phyloP scores from a whole-genome alignment of 2,797 vertebrate genomes.

The Chaunax sp. region DNA sequence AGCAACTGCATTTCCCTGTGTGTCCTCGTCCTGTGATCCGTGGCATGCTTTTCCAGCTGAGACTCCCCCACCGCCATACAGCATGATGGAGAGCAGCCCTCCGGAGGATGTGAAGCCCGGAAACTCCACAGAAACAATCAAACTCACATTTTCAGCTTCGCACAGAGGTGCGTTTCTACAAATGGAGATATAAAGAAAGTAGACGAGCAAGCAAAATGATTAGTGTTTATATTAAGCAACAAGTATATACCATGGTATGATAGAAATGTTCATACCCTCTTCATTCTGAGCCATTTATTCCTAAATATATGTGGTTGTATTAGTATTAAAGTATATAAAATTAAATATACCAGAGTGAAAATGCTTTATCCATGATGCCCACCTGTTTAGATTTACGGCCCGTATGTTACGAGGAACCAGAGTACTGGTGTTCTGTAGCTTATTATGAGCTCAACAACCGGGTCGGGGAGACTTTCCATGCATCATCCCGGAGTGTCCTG shows the following conservation, averaged over 20 bases:
- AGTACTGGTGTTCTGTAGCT: constrained; percentile 97
- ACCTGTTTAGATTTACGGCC: constrained; percentile 88
- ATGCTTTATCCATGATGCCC: background rate
- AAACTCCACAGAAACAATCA: constrained; percentile 83
- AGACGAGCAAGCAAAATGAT: background rate
- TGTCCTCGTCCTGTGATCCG: background rate
- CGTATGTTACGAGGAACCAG: constrained; percentile 96
- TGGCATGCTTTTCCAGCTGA: constrained; percentile 76
- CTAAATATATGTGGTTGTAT: background rate
- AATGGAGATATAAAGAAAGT: background rate
- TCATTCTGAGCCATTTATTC: background rate
- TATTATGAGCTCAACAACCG: constrained; percentile 98
- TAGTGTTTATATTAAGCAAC: too few species aligned
- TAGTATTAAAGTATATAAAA: background rate
- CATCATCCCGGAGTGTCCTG: constrained; percentile 92
- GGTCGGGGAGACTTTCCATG: constrained; percentile 96
- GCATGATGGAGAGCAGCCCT: constrained; percentile 86
- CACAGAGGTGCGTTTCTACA: constrained; percentile 81
- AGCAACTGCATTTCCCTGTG: background rate
- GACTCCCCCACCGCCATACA: constrained; percentile 90
- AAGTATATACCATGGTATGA: too few species aligned
- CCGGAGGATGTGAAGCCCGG: constrained; percentile 85
- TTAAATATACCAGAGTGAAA: background rate
- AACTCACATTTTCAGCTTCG: constrained; percentile 88
- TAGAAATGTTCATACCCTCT: background rate